phyloP scores from a whole-genome alignment of 2,113 vertebrate species.

The Tragelaphus scriptus region DNA sequence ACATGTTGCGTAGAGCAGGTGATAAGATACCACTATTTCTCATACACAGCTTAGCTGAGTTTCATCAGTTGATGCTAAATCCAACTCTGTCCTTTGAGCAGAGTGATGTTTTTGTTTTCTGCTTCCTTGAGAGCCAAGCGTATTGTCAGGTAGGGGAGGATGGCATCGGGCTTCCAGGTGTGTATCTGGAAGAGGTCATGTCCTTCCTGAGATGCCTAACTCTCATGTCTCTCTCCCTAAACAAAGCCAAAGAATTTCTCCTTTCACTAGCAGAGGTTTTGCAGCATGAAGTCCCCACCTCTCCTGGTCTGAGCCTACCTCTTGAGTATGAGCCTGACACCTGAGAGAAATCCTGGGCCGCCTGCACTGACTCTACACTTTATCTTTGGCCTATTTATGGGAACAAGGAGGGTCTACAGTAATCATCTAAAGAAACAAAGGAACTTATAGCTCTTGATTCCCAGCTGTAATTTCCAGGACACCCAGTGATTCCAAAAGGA shows the following conservation, averaged over 20 bases:
- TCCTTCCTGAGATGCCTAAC: neutral
- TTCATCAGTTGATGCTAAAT: neutral
- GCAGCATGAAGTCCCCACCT: neutral
- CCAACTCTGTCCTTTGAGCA: neutral
- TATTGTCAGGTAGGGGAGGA: neutral
- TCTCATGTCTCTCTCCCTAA: neutral
- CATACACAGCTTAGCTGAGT: neutral
- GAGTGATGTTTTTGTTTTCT: neutral
- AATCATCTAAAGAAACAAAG: neutral
- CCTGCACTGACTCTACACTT: fast-evolving
- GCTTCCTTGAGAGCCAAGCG: neutral
- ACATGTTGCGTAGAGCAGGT: neutral
- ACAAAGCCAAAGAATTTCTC: neutral
- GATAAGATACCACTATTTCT: neutral
- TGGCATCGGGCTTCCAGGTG: neutral
- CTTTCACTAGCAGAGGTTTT: neutral
- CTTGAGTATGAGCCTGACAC: neutral
- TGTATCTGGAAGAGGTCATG: neutral
- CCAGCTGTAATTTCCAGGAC: neutral
- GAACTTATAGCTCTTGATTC: neutral
- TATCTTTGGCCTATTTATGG: neutral
- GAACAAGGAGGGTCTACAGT: neutral
- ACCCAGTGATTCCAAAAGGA: neutral
- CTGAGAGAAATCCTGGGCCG: no score
- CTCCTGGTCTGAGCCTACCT: neutral